Base-by-base conservation (phyloP, 2,888 invertebrate species). In the Malacosoma neustria region DNA sequence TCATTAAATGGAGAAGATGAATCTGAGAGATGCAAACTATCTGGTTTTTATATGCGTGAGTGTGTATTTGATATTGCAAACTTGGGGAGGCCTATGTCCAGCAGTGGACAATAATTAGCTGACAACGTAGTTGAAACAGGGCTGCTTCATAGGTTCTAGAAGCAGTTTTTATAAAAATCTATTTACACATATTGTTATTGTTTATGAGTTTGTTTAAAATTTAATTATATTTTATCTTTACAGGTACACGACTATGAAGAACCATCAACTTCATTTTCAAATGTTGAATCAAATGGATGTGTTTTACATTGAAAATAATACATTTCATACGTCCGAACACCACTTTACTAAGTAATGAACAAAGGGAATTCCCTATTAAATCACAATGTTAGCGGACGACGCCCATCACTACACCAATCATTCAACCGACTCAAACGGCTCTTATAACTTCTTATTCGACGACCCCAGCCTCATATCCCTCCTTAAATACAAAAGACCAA, bases 381-480 rank as follows among this genome's bases (percentile, higher is more conserved):
- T 46, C 56, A 79, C 54, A 54, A 81, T 82, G 82, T 51, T 76
- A 4, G 60, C 72, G 39, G 72, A 66, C 59, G 71, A 67, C 45
- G 51, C 63, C n/a, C 61, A 58, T 34, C 50, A 48, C 44, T 58
- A 55, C 42, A 45, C 32, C 45, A 50, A 55, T 42, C 46, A 43
- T 11, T 48, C 46, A 13, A 41, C 40, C 22, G 51, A 44, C 2
- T 43, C 54, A 9, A 71, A 69, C 42, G 66, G 63, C 39, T 56
- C 65, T 2, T 63, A 59, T 34, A 66, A 64, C 34, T 64, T 58
- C 45, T 59, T 70, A 15, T 67, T 74, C 33, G 76, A 77, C 36
- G 73, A 81, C 31, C 63, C 76, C 3, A 60, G 63, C 29, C 61
- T 84, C 31, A 60, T 73, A 41, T 72, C 76, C 0, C 59, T 81